Conservation (phyloP, 2,888 invertebrate species). For the Hedya salicella region DNA sequence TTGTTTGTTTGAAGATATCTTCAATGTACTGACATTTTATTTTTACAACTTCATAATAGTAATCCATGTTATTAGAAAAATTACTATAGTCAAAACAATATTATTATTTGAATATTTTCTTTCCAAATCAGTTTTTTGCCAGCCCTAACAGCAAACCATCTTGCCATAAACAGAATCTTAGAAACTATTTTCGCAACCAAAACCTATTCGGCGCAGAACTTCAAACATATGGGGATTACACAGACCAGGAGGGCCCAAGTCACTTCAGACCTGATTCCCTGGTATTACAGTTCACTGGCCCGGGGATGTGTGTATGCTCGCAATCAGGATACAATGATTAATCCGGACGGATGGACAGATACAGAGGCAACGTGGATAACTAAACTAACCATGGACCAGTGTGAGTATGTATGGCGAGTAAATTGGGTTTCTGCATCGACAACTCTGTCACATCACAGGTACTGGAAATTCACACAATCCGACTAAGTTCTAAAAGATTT, state of each 20-base stretch:
- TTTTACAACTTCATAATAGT: too few species aligned
- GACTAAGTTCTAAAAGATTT: too few species aligned
- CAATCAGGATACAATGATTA: constrained; percentile 44
- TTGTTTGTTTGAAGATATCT: too few species aligned
- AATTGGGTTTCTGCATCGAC: not conserved
- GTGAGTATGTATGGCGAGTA: not conserved
- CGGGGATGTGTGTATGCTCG: not conserved
- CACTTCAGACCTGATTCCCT: constrained; percentile 6
- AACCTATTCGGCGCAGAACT: not conserved
- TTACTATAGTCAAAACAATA: too few species aligned
- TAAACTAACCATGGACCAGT: constrained; percentile 34
- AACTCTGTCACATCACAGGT: not conserved
- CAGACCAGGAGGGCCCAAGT: not conserved
- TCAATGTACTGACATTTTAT: too few species aligned
- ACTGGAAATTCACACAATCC: not conserved
- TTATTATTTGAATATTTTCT: too few species aligned
- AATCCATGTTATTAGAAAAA: too few species aligned
- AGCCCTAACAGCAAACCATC: not conserved
- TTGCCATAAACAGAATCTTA: not conserved
- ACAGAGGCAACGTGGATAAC: constrained; percentile 18
- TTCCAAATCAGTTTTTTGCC: not conserved
- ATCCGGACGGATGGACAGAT: constrained; percentile 24
- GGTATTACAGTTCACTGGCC: not conserved
- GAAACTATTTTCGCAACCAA: not conserved
- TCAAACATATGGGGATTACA: constrained; percentile 1